phyloP scores from a whole-genome alignment of 2,113 vertebrate species.

The Nibea coibor region DNA sequence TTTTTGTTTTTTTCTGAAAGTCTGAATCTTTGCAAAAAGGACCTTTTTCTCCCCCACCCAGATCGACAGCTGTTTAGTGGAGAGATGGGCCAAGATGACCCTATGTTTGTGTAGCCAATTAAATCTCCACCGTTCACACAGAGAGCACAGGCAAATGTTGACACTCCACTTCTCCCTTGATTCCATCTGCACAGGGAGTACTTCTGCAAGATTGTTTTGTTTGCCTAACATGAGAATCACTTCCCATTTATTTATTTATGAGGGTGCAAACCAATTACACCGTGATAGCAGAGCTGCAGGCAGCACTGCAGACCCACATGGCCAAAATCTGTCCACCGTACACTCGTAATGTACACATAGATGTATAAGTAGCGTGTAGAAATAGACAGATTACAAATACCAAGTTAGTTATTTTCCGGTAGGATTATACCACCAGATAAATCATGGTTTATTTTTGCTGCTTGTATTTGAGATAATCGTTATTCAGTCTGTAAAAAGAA shows the following conservation, averaged over 20 bases:
- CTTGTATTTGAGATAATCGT: constrained; percentile 34
- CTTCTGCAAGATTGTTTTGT: constrained; percentile 81
- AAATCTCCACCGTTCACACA: constrained; percentile 60
- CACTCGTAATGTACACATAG: constrained; percentile 33
- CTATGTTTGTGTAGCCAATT: constrained; percentile 77
- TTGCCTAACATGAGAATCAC: constrained; percentile 81
- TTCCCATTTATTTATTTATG: constrained; percentile 84
- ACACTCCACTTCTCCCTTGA: constrained; percentile 71
- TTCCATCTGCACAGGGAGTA: constrained; percentile 73
- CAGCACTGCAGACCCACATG: constrained; percentile 53
- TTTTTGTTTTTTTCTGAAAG: constrained; percentile 26
- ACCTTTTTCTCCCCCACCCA: constrained; percentile 35
- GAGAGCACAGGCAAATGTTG: constrained; percentile 79
- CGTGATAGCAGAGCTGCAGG: constrained; percentile 75
- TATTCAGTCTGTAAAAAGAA: constrained; percentile 2
- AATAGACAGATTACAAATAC: constrained; percentile 42
- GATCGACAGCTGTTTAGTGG: constrained; percentile 64
- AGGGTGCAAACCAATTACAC: constrained; percentile 81
- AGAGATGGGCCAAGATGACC: constrained; percentile 68
- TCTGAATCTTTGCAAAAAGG: constrained; percentile 60
- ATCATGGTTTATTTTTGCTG: constrained; percentile 17
- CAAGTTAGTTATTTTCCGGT: constrained; percentile 6
- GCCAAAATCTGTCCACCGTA: constrained; percentile 51
- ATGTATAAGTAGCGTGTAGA: constrained; percentile 3
- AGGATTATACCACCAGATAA: constrained; percentile 31